These are phyloP conservation scores for Streblospio benedicti DNA, from an alignment of 1,140 invertebrate species.

Conservation along the genomic window DNA sequence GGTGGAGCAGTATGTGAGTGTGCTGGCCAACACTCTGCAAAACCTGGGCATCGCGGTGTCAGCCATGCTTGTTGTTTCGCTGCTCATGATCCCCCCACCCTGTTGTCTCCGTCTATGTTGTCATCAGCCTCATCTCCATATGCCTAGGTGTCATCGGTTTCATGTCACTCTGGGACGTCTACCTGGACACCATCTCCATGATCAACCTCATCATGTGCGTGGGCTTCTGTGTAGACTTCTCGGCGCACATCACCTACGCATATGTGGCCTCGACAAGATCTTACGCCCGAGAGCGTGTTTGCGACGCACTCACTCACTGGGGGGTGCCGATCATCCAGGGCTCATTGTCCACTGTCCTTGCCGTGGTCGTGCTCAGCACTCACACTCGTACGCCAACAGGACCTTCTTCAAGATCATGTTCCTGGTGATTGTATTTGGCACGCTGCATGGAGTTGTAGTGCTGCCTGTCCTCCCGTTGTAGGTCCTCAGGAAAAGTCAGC, in stretches of 20 bases:
- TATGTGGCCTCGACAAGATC: constrained; percentile 69
- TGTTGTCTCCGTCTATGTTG: constrained; percentile 85
- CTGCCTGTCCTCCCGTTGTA: constrained; percentile 65
- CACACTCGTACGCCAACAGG: constrained; percentile 35
- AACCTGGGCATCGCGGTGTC: constrained; percentile 81
- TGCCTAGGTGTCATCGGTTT: constrained; percentile 90
- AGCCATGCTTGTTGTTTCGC: constrained; percentile 90
- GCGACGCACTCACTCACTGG: constrained; percentile 75
- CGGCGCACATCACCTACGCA: constrained; percentile 92
- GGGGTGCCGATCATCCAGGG: constrained; percentile 91
- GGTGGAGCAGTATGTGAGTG: too few relatives aligned
- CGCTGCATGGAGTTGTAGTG: constrained; percentile 67
- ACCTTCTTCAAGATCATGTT: constrained; percentile 58
- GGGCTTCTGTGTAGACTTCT: constrained; percentile 94
- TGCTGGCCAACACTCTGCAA: too few relatives aligned
- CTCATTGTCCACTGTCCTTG: constrained; percentile 83
- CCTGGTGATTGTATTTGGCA: constrained; percentile 64
- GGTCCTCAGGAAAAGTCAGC: constrained; percentile 46
- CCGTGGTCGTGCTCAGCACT: constrained; percentile 74
- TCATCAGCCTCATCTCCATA: constrained; percentile 91
- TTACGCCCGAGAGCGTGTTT: constrained; percentile 58
- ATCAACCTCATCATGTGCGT: constrained; percentile 98
- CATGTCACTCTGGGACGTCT: constrained; percentile 91
- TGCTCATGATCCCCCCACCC: constrained; percentile 92
- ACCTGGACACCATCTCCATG: constrained; percentile 94